These are phyloP conservation scores for Stenodera caucasica DNA, from an alignment of 2,888 invertebrate genomes.

Conservation along the genomic window DNA sequence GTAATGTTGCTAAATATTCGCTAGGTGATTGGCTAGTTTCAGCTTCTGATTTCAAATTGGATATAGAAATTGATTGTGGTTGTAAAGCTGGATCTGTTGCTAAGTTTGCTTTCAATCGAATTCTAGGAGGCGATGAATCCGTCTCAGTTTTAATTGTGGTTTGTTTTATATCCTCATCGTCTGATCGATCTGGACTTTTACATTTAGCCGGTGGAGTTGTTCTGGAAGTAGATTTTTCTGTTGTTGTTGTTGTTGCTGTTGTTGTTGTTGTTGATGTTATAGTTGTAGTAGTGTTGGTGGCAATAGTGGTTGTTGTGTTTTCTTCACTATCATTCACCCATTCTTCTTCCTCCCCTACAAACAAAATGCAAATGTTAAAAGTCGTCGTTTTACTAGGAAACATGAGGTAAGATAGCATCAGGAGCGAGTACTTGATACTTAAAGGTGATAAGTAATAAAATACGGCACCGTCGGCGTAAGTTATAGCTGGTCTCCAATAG, in stretches of 20 bases:
- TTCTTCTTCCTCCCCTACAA: slow-evolving; percentile 70
- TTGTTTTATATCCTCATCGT: slow-evolving; percentile 37
- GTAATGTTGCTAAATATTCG: slow-evolving; percentile 59
- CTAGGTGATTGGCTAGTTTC: slow-evolving; percentile 44
- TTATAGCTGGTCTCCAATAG: slow-evolving; percentile 39
- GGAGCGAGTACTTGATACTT: slow-evolving; percentile 41
- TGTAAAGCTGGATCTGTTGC: slow-evolving; percentile 82
- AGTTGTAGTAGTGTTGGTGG: slow-evolving; percentile 20
- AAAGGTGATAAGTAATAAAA: slow-evolving; percentile 45
- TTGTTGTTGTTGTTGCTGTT: slow-evolving; percentile 25
- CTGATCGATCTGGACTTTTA: slow-evolving; percentile 59
- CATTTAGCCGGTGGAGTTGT: slow-evolving; percentile 43
- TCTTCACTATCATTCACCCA: slow-evolving; percentile 62
- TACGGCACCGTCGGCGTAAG: slow-evolving; percentile 39
- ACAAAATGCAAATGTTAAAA: slow-evolving; percentile 38
- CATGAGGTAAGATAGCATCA: slow-evolving; percentile 41
- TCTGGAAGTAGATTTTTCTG: slow-evolving; percentile 20
- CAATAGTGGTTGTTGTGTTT: slow-evolving; percentile 52
- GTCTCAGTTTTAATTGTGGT: slow-evolving; percentile 44
- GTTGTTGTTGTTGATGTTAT: slow-evolving; percentile 45
- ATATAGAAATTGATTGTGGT: slow-evolving; percentile 64
- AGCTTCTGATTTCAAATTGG: slow-evolving; percentile 57
- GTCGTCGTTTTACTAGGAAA: slow-evolving; percentile 38
- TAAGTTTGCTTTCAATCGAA: slow-evolving; percentile 76
- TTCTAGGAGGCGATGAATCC: slow-evolving; percentile 60